Evolutionary conservation across 2,113 vertebrate genomes (phyloP).

Genomic region (Erinaceus europaeus): DNA sequence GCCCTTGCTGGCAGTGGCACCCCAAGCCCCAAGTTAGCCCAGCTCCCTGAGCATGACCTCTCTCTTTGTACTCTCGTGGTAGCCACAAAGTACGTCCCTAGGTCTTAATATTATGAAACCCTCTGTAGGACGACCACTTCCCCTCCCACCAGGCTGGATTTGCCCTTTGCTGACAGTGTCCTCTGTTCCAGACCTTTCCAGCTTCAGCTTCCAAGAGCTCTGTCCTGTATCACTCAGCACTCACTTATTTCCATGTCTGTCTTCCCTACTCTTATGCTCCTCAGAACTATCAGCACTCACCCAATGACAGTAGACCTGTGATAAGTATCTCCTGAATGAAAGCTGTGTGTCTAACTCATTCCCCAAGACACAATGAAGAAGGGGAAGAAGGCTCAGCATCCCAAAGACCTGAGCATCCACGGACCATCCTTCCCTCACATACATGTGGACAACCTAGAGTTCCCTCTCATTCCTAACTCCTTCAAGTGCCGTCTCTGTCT

Average conservation of each 20-base stretch:
- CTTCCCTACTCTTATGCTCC: neutral
- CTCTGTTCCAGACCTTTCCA: neutral
- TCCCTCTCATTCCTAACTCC: neutral
- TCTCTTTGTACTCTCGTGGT: neutral
- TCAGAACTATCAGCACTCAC: neutral
- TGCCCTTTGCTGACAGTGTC: neutral
- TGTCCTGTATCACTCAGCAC: neutral
- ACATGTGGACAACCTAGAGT: neutral
- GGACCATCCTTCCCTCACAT: neutral
- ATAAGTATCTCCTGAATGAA: neutral
- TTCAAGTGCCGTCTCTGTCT: conserved; percentile 31
- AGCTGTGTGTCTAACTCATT: neutral
- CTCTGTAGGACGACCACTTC: neutral
- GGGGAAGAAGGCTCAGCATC: neutral
- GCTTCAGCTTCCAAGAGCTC: neutral
- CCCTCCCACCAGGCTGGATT: neutral
- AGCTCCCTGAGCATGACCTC: neutral
- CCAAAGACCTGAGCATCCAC: neutral
- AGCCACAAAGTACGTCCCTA: neutral
- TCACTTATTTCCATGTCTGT: neutral
- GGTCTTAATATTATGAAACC: neutral
- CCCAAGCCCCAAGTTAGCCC: neutral
- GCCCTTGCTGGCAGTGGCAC: neutral
- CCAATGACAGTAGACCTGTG: neutral
- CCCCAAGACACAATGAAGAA: neutral